Evolutionary conservation across 2,113 vertebrate genomes (phyloP).

Genomic region (Otolemur garnettii): DNA sequence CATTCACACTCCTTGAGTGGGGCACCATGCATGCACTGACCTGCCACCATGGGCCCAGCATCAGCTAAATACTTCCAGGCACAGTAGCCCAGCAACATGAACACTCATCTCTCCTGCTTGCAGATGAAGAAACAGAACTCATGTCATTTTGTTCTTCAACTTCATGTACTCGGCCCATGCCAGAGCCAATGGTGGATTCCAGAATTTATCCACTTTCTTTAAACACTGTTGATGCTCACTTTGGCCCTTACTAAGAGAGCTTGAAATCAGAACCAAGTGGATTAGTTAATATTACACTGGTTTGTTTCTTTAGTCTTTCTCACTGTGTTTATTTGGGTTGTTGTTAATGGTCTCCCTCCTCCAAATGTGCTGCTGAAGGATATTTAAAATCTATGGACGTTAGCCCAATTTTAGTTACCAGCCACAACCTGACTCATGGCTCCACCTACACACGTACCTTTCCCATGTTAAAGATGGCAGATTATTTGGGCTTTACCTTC

Average conservation of each 20-base stretch:
- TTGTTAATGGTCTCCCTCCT: neutral
- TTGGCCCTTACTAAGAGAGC: neutral
- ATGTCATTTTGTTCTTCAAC: neutral
- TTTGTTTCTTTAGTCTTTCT: neutral
- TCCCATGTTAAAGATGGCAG: neutral
- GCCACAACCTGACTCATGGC: neutral
- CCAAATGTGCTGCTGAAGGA: neutral
- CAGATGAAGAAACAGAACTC: neutral
- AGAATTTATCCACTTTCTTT: neutral
- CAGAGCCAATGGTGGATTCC: neutral
- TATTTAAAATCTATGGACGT: neutral
- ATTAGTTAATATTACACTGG: neutral
- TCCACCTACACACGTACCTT: neutral
- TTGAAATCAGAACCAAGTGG: neutral
- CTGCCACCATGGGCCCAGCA: accelerated
- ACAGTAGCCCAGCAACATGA: accelerated
- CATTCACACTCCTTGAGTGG: accelerated
- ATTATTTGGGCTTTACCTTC: too few species aligned
- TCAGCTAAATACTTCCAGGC: neutral
- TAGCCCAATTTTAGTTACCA: neutral
- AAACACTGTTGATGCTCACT: accelerated
- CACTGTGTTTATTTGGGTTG: neutral
- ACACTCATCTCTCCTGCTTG: accelerated
- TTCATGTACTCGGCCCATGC: neutral
- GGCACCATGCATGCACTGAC: accelerated